Evolutionary conservation across 2,797 vertebrate species (phyloP).

Genomic region (Sebastes melanostomus): DNA sequence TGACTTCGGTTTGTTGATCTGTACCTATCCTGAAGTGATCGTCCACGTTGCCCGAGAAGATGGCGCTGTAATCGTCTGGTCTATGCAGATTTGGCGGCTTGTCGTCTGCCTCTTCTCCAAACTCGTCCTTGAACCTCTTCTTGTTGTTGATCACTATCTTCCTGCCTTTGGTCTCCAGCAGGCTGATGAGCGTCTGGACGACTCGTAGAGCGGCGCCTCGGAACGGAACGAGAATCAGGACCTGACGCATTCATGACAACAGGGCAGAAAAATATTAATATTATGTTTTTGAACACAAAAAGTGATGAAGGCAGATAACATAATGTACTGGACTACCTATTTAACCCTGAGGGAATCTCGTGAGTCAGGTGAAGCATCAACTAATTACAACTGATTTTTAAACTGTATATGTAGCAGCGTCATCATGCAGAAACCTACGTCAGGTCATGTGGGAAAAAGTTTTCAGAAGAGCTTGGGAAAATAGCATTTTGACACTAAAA

Average conservation of each 20-base stretch:
- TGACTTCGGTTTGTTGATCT: background rate
- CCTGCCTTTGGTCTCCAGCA: conserved; percentile 87
- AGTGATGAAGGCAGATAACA: background rate
- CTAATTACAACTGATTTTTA: background rate
- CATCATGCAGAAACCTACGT: too few relatives aligned
- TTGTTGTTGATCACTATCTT: conserved; percentile 94
- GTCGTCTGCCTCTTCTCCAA: conserved; percentile 85
- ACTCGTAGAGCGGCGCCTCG: conserved; percentile 88
- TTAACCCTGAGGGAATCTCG: too few relatives aligned
- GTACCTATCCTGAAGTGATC: conserved; percentile 97
- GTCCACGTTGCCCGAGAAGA: conserved; percentile 95
- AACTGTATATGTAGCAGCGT: too few relatives aligned
- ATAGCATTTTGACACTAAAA: too few relatives aligned
- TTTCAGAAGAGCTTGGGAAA: too few relatives aligned
- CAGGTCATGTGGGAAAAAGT: too few relatives aligned
- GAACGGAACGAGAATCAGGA: conserved; percentile 92
- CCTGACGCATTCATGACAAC: conserved; percentile 74
- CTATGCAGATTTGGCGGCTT: conserved; percentile 86
- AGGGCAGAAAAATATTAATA: background rate
- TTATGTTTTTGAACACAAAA: background rate
- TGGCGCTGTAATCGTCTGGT: conserved; percentile 92
- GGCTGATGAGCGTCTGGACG: conserved; percentile 87
- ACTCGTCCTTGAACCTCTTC: conserved; percentile 94
- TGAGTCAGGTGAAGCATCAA: background rate
- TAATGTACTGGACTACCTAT: background rate